Evolutionary conservation across 2,888 invertebrate species (phyloP).

Genomic region (Hyles lineata): DNA sequence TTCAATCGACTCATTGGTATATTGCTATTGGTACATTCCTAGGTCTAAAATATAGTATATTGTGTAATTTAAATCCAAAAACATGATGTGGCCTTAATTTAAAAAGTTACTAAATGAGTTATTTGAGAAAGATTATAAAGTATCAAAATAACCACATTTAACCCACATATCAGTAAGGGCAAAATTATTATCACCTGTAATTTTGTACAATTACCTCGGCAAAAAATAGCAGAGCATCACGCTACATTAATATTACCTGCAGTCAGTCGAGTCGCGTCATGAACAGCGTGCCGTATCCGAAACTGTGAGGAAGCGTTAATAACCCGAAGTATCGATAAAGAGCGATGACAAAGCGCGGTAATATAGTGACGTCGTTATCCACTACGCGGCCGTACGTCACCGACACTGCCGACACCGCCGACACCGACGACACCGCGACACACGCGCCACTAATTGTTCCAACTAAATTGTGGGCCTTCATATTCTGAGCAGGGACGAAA

Average conservation of each 20-base stretch:
- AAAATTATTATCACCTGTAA: too few species aligned
- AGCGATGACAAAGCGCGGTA: slow-evolving; percentile 24
- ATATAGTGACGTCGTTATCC: slow-evolving; percentile 31
- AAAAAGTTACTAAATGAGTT: too few species aligned
- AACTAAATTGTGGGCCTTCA: slow-evolving; percentile 31
- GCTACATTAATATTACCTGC: not conserved
- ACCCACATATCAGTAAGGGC: too few species aligned
- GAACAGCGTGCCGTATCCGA: not conserved
- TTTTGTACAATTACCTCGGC: too few species aligned
- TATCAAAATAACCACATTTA: too few species aligned
- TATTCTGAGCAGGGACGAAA: slow-evolving; percentile 23
- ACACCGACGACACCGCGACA: not conserved
- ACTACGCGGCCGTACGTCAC: slow-evolving; percentile 27
- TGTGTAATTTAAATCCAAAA: too few species aligned
- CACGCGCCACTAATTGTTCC: slow-evolving; percentile 29
- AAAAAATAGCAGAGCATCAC: too few species aligned
- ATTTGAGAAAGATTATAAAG: too few species aligned
- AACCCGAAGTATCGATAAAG: slow-evolving; percentile 10
- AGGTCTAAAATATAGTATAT: too few species aligned
- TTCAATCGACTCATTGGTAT: too few species aligned
- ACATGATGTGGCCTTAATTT: too few species aligned
- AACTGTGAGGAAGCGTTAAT: not conserved
- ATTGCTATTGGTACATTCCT: too few species aligned
- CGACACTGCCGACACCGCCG: slow-evolving; percentile 1
- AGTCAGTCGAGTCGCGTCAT: not conserved